These are phyloP conservation scores for Hyles vespertilio DNA, from an alignment of 1,140 invertebrate genomes.

Conservation along the genomic window DNA sequence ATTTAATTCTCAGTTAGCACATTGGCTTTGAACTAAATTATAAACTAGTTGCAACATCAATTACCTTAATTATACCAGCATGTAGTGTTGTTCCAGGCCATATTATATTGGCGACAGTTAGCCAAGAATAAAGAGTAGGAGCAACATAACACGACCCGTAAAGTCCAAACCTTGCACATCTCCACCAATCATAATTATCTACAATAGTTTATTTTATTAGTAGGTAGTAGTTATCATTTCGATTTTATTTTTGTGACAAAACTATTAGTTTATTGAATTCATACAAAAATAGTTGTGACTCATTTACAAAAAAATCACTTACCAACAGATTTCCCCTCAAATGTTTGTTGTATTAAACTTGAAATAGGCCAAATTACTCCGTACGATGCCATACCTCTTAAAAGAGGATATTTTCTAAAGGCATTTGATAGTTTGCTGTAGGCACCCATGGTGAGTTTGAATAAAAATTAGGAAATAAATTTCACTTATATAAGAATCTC, in stretches of 20 bases:
- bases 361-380: conserved; percentile 63
- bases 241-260: too few species aligned
- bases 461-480: conserved; percentile 4
- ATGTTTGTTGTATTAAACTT: conserved; percentile 65
- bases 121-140: conserved; percentile 62
- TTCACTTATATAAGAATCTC: conserved; percentile 15
- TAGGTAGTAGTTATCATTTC: too few species aligned
- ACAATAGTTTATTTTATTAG: conserved; percentile 5
- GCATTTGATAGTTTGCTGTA: conserved; percentile 44
- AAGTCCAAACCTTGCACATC: conserved; percentile 58
- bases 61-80: conserved; percentile 58
- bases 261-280: too few species aligned
- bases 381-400: conserved; percentile 64
- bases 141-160: conserved; percentile 71
- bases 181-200: conserved; percentile 61
- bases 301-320: conserved; percentile 21
- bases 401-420: conserved; percentile 58
- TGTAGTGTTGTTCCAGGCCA: conserved; percentile 58
- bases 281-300: too few species aligned
- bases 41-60: too few species aligned
- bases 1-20: too few species aligned
- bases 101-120: conserved; percentile 58
- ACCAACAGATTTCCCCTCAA: conserved; percentile 61
- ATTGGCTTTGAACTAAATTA: too few species aligned
- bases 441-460: conserved; percentile 11